phyloP scores from a whole-genome alignment of 2,888 invertebrate species.

The Agrotis ipsilon region DNA sequence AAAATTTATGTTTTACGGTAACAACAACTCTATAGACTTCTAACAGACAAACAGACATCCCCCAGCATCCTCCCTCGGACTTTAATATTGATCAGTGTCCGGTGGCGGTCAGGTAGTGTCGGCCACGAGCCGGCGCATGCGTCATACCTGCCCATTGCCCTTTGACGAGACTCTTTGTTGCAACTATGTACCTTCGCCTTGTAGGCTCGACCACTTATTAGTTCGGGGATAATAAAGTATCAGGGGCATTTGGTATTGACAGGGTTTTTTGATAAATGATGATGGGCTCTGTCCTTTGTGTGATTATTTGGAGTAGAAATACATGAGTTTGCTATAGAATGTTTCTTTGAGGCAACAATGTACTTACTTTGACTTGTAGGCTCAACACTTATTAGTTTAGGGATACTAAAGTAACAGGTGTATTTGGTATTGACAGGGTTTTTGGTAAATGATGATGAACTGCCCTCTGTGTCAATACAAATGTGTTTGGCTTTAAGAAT shows the following conservation, averaged over 20 bases:
- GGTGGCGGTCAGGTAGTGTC: conserved; percentile 91
- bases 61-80: conserved; percentile 90
- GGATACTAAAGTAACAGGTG: not conserved
- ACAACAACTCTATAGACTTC: conserved; percentile 78
- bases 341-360: too few species aligned
- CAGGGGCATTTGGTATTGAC: conserved; percentile 2
- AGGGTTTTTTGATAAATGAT: not conserved
- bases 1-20: conserved; percentile 50
- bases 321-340: not conserved
- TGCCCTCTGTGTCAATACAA: too few species aligned
- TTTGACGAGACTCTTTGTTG: conserved; percentile 63
- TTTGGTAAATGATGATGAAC: not conserved
- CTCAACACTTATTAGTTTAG: conserved; percentile 1
- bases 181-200: conserved; percentile 52
- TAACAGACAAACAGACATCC: conserved; percentile 90
- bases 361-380: too few species aligned
- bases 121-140: conserved; percentile 87
- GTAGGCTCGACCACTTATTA: conserved; percentile 32
- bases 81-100: conserved; percentile 92
- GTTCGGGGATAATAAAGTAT: not conserved
- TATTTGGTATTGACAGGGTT: not conserved
- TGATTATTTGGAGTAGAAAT: not conserved
- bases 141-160: conserved; percentile 67
- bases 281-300: too few species aligned
- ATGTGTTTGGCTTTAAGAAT: not conserved